Base-by-base conservation (phyloP, 2,113 vertebrate species). In the Anthoscopus minutus region DNA sequence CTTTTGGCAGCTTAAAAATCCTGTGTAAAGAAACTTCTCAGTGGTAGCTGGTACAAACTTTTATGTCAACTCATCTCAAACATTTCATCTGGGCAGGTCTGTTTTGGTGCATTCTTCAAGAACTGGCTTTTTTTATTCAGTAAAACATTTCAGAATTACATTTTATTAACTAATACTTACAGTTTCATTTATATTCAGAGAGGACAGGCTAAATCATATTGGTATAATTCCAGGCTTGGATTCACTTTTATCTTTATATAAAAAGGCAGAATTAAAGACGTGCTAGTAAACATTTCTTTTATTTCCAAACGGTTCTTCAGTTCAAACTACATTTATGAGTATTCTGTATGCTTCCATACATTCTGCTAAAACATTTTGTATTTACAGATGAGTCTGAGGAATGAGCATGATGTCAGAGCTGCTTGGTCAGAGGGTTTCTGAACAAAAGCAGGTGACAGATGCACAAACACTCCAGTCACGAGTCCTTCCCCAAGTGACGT, bases 1-100 rank as follows among this genome's bases (percentile, higher is more conserved):
- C 45, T 93, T 93, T 78, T 95, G 93, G 92, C 88, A 88, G 51
- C 82, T 90, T 84, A 73, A 94, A 96, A 86, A 94, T 67, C 78
- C 80, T 64, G 35, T 64, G 64, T 74, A 92, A 91, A 95, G 91
- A 95, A 93, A 91, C 78, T 92, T 90, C 71, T 84, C 91, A 74
- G 89, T 42, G 61, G 89, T 81, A 96, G 65, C 47, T 67, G 60
- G 67, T 96, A 86, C 47, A 80, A 94, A 93, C 28, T 76, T 89
- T 77, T 91, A 51, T 84, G 81, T 92, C 86, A 89, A 56, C 48
- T 95, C 73, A 81, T 83, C 73, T 81, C 62, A 66, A 66, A 77
- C 74, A 71, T 88, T 70, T 89, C 27, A 47, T 72, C 81, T 77
- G 74, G 65, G 40, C 62, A 87, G 44, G 87, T 85, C 81, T 57